Evolutionary conservation across 2,888 invertebrate genomes (phyloP), one percentile per base, ranked within the genome.

Genomic region (Leptothorax acervorum): DNA sequence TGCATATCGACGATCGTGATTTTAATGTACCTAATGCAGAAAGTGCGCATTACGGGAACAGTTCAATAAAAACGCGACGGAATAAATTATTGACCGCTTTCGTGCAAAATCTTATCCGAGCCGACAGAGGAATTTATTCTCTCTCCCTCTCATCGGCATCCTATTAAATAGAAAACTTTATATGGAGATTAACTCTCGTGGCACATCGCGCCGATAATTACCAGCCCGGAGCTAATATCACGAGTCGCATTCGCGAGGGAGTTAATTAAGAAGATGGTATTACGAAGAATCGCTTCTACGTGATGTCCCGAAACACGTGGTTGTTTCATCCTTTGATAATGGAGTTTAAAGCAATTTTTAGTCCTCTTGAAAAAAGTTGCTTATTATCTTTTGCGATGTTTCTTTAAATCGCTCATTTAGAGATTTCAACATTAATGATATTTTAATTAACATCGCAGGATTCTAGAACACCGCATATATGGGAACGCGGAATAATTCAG

Each of bases 101-200:
- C 79, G 51, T 8, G 60, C 51, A 73, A 81, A 81, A 81, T 81
- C 73, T 73, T 39, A 35, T 79, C 39, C 68, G 15, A 15, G 42
- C 3, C 31, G 15, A 78, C 48, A 71, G 39, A 12, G 48, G 39
- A 81, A 81, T 73, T 81, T 48, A 81, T 62, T 79, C 51, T 45
- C 39, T 35, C 60, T 8, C 23, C 60, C 15, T 39, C 39, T 48
- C 63, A 39, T 65, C 63, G 39, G 23, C 18, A 31, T 79, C n/a
- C 60, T 71, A 73, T 73, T 60, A 81, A 73, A 73, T 51, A 60
- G 51, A 73, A 73, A 81, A 81, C 48, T 71, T 79, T 62, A 48
- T 60, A 8, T 39, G 3, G 28, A 57, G 60, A 81, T 48, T 35
- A 57, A 35, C 60, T 71, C 35, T 60, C 45, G 45, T 28, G 70